phyloP scores from a whole-genome alignment of 2,113 vertebrate genomes.

The Scartelaos histophorus region DNA sequence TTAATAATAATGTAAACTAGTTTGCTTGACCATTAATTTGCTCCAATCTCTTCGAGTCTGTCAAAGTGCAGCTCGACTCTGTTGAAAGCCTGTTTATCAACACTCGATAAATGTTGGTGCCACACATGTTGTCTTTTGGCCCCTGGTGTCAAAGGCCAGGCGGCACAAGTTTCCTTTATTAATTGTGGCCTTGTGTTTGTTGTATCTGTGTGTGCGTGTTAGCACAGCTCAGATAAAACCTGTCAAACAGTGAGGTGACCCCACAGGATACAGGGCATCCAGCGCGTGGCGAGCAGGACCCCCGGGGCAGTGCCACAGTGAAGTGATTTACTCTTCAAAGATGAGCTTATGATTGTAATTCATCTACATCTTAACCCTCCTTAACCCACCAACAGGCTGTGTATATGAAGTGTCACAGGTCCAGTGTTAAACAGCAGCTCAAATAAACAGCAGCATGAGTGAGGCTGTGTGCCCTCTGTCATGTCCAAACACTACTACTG shows the following conservation, averaged over 20 bases:
- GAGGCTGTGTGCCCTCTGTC: slow-evolving; percentile 44
- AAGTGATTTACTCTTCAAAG: slow-evolving; percentile 75
- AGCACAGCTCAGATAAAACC: slow-evolving; percentile 62
- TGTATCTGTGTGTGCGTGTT: slow-evolving; percentile 31
- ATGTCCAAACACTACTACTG: slow-evolving; percentile 34
- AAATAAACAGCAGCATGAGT: slow-evolving; percentile 67
- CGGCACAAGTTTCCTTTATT: slow-evolving; percentile 73
- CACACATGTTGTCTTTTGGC: slow-evolving; percentile 51
- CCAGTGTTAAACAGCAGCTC: slow-evolving; percentile 65
- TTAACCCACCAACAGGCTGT: slow-evolving; percentile 68
- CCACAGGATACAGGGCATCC: slow-evolving; percentile 63
- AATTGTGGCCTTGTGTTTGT: slow-evolving; percentile 47
- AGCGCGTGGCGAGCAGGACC: slow-evolving; percentile 68
- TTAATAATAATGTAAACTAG: neutral
- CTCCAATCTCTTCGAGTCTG: slow-evolving; percentile 2
- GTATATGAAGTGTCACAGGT: slow-evolving; percentile 62
- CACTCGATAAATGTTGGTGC: slow-evolving; percentile 37
- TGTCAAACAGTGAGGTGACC: slow-evolving; percentile 76
- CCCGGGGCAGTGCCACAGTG: slow-evolving; percentile 51
- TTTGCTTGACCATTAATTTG: neutral
- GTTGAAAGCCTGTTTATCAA: slow-evolving; percentile 36
- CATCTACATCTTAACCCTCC: slow-evolving; percentile 73
- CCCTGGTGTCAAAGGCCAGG: slow-evolving; percentile 68
- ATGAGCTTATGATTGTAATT: slow-evolving; percentile 68
- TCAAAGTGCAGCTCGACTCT: slow-evolving; percentile 23